These are phyloP conservation scores for Lagopus leucura DNA, from an alignment of 2,113 vertebrate genomes.

Conservation along the genomic window DNA sequence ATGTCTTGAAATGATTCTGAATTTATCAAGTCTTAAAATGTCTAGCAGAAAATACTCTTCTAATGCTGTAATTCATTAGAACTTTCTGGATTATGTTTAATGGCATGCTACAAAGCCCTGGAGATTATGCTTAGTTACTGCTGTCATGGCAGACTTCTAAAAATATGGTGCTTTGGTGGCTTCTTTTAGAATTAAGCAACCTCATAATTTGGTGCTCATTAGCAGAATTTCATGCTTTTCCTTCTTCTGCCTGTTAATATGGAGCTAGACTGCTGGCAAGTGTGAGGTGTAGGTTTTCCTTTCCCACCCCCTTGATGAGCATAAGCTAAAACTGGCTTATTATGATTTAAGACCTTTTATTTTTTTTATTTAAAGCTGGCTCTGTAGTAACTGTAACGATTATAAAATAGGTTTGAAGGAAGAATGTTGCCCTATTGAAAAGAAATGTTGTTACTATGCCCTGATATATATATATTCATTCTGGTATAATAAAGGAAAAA, in stretches of 20 bases:
- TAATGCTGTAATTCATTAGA: slow-evolving; percentile 36
- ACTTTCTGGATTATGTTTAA: slow-evolving; percentile 45
- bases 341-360: not conserved
- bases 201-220: slow-evolving; percentile 57
- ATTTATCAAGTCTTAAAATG: not conserved
- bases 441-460: not conserved
- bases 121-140: slow-evolving; percentile 50
- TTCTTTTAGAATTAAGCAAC: slow-evolving; percentile 48
- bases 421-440: not conserved
- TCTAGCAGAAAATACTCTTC: not conserved
- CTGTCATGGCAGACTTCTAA: slow-evolving; percentile 46
- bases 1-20: slow-evolving; percentile 7
- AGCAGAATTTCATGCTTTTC: slow-evolving; percentile 40
- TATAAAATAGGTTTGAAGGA: not conserved
- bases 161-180: slow-evolving; percentile 41
- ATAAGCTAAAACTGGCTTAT: not conserved
- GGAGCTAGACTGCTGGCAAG: slow-evolving; percentile 16
- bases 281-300: slow-evolving; percentile 18
- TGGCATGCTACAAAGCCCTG: slow-evolving; percentile 34
- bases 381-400: not conserved
- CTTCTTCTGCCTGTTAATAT: slow-evolving; percentile 21
- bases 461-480: not conserved
- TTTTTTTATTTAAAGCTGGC: not conserved
- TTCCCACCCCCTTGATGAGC: not conserved
- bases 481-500: not conserved